A percentile compares a stretch with the other conserved stretches of the same genome.
Evolutionary conservation across 2,113 vertebrate genomes (phyloP).

Genomic region (Cathartes aura): DNA sequence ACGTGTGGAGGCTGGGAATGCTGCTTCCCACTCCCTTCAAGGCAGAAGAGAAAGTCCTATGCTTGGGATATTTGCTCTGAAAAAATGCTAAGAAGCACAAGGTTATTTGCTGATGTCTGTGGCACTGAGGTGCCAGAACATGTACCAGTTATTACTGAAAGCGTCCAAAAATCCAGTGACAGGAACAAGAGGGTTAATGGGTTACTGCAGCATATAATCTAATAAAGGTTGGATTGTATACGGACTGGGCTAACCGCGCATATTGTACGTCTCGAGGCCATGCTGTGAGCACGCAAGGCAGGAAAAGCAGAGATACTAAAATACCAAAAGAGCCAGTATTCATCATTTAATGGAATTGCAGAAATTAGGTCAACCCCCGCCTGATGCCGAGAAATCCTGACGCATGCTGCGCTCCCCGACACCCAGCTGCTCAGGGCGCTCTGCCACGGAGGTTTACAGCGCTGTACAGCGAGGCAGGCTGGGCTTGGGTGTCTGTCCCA

Average conservation of each 20-base stretch:
- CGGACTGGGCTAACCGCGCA: background rate
- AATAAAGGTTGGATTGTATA: background rate
- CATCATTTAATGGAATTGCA: background rate
- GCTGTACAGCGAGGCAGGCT: background rate
- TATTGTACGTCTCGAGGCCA: background rate
- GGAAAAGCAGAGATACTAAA: background rate
- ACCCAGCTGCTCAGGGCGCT: background rate
- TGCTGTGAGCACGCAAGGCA: background rate
- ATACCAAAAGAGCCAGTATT: background rate
- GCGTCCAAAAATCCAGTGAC: background rate
- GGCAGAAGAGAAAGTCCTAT: background rate
- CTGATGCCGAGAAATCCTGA: background rate
- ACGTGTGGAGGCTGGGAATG: background rate
- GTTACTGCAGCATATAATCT: background rate
- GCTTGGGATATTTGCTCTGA: background rate
- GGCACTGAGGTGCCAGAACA: background rate
- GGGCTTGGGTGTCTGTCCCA: fast-evolving
- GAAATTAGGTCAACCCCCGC: background rate
- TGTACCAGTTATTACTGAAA: background rate
- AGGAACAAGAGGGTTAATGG: background rate
- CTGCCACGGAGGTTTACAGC: fast-evolving
- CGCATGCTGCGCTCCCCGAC: fast-evolving
- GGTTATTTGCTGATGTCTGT: background rate
- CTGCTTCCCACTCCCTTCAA: background rate
- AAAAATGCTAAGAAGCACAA: background rate